Percentiles rank a stretch among this genome's conserved stretches.
Evolutionary conservation across 2,113 vertebrate species (phyloP).

Genomic region (Tamias sibiricus): DNA sequence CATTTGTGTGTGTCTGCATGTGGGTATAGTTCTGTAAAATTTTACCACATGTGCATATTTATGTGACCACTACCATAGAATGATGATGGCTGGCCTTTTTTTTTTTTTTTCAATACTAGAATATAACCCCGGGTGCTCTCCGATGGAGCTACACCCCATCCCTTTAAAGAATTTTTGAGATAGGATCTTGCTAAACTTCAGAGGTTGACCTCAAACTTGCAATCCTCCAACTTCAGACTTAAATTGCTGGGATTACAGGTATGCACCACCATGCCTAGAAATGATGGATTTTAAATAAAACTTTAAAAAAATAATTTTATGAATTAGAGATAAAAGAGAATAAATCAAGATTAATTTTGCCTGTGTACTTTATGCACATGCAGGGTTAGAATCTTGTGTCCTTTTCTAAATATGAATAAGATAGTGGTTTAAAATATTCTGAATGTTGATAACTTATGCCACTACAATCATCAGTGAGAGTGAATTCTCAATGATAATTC

Average conservation of each 20-base stretch:
- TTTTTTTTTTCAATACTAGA: no score
- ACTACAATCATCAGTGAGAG: neutral
- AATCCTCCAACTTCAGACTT: no score
- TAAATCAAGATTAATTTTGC: constrained; percentile 6
- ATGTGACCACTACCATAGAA: neutral
- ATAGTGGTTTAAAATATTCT: neutral
- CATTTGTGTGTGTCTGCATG: neutral
- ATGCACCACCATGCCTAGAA: no score
- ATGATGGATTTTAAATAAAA: neutral
- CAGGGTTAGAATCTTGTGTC: constrained; percentile 12
- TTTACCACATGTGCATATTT: neutral
- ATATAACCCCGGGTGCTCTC: no score
- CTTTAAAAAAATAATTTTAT: neutral
- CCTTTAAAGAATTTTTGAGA: no score
- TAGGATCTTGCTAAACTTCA: no score
- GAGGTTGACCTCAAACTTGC: no score
- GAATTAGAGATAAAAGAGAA: neutral
- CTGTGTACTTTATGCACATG: neutral
- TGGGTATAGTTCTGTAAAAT: neutral
- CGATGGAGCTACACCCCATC: no score
- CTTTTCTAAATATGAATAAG: neutral
- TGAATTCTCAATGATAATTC: constrained; percentile 41
- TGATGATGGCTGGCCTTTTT: neutral
- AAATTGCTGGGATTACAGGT: no score
- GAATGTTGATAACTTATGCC: neutral